Evolutionary conservation across 2,888 invertebrate species (phyloP).

Genomic region (Epinotia bilunana): DNA sequence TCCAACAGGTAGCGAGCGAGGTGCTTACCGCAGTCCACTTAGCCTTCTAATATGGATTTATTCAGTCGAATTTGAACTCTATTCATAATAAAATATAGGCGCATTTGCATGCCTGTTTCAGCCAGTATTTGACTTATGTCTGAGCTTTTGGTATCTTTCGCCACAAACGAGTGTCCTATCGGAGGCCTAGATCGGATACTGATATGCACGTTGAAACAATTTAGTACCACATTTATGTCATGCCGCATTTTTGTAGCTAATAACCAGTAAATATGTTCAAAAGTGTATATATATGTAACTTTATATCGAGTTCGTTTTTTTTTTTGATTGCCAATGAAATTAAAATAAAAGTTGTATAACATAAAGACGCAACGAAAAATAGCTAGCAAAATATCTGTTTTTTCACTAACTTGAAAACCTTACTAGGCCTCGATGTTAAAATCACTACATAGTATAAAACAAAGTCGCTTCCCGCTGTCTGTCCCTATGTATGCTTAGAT

Average conservation of each 20-base stretch:
- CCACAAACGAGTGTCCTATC: conserved; percentile 28
- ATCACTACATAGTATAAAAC: no score
- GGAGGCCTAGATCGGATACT: conserved; percentile 28
- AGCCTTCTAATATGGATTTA: not conserved
- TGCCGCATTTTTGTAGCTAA: conserved; percentile 14
- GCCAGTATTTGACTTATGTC: not conserved
- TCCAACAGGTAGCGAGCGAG: conserved; percentile 41
- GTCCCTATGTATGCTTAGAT: no score
- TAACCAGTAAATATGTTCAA: not conserved
- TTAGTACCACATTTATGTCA: conserved; percentile 25
- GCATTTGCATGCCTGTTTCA: not conserved
- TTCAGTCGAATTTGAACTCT: not conserved
- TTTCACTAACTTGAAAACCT: not conserved
- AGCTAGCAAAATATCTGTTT: not conserved
- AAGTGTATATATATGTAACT: no score
- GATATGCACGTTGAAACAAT: conserved; percentile 33
- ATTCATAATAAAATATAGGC: not conserved
- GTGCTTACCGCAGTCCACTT: conserved; percentile 20
- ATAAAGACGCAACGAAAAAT: no score
- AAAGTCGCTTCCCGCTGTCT: no score
- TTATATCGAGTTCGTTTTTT: no score
- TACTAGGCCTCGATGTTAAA: not conserved
- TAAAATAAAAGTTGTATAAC: no score
- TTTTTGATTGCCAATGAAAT: no score
- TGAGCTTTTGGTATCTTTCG: conserved; percentile 2